Evolutionary conservation across 2,113 vertebrate genomes (phyloP).

Genomic region (Amphiprion ocellaris): DNA sequence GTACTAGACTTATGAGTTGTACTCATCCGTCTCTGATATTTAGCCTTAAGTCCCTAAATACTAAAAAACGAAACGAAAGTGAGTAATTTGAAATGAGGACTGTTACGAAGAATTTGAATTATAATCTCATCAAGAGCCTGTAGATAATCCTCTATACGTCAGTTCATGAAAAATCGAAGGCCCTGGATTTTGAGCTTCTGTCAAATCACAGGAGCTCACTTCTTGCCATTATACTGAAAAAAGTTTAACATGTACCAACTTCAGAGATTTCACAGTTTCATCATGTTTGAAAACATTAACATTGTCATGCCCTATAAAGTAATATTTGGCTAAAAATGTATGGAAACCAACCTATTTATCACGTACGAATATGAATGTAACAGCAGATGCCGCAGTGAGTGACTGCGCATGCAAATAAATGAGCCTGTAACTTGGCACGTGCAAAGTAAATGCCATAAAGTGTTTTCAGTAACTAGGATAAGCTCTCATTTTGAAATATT

Average conservation of each 20-base stretch:
- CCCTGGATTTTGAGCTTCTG: constrained; percentile 60
- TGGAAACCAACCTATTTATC: background rate
- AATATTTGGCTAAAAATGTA: constrained; percentile 1
- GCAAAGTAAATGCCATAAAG: background rate
- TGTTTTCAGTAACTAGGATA: background rate
- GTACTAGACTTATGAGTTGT: constrained; percentile 44
- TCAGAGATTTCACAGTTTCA: constrained; percentile 1
- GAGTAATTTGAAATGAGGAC: constrained; percentile 72
- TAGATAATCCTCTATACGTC: constrained; percentile 76
- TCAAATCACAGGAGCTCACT: constrained; percentile 45
- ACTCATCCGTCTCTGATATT: constrained; percentile 70
- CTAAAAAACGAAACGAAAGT: constrained; percentile 64
- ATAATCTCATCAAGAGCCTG: constrained; percentile 79
- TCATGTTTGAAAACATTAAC: background rate
- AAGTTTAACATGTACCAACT: constrained; percentile 26
- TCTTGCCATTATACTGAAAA: constrained; percentile 23
- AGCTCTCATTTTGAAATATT: constrained; percentile 38
- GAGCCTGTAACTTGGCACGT: background rate
- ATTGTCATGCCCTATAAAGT: background rate
- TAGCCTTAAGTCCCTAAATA: constrained; percentile 75
- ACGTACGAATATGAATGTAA: background rate
- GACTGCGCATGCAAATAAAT: background rate
- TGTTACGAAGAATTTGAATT: constrained; percentile 73
- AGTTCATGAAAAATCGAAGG: constrained; percentile 70
- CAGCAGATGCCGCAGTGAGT: background rate